Conservation (phyloP, 92 coral and sea anemone genomes). For the Micromussa lordhowensis region DNA sequence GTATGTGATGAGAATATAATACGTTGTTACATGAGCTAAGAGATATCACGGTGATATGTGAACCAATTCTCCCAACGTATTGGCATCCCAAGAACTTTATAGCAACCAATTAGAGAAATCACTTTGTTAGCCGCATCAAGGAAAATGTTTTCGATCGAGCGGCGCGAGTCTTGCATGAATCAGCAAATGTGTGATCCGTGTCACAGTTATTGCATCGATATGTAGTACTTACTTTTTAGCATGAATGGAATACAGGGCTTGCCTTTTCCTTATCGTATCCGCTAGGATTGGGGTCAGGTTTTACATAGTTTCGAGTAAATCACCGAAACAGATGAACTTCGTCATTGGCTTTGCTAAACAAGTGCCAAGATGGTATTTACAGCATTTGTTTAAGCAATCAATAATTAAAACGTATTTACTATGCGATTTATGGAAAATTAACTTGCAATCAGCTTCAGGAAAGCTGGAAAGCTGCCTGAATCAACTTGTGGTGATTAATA, state of each 20-base stretch:
- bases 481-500: neutral
- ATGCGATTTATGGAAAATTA: slow-evolving; percentile 11
- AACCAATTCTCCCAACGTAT: neutral
- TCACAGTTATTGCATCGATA: neutral
- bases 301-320: neutral
- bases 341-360: slow-evolving; percentile 9
- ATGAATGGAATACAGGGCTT: neutral
- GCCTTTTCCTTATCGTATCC: neutral
- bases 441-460: neutral
- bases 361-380: slow-evolving; percentile 14
- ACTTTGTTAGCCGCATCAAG: neutral
- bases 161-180: neutral
- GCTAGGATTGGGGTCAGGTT: neutral
- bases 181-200: neutral
- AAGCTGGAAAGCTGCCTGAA: neutral
- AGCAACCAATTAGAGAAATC: neutral
- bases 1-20: neutral
- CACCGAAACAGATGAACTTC: slow-evolving; percentile 7
- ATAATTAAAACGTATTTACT: neutral
- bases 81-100: neutral
- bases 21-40: neutral
- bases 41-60: neutral
- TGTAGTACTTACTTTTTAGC: neutral
- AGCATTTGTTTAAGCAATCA: neutral
- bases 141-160: neutral